Evolutionary conservation across 2,797 vertebrate genomes (phyloP).

Genomic region (Xenops minutus): DNA sequence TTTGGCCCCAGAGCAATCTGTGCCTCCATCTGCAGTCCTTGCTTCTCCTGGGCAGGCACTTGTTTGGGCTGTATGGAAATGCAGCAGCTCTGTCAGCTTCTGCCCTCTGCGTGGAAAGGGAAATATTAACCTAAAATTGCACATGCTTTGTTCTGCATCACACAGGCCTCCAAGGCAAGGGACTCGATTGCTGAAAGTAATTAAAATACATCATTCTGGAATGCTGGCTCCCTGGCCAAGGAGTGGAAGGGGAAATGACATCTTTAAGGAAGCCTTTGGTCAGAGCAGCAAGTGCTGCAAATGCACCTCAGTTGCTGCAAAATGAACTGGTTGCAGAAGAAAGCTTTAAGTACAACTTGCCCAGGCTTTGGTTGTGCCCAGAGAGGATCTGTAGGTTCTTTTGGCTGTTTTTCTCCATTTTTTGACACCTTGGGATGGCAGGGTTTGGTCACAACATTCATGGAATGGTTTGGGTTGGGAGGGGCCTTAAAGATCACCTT

Average conservation of each 20-base stretch:
- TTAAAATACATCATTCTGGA: slow-evolving; percentile 68
- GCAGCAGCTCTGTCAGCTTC: slow-evolving; percentile 11
- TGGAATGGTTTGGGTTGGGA: neutral
- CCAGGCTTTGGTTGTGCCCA: neutral
- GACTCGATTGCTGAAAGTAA: slow-evolving; percentile 62
- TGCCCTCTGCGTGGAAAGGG: neutral
- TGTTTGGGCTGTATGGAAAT: neutral
- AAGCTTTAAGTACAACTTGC: neutral
- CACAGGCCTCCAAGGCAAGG: slow-evolving; percentile 8
- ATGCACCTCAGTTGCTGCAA: neutral
- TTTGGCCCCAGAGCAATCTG: neutral
- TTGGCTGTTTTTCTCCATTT: neutral
- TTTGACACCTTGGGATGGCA: neutral
- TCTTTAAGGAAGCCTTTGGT: slow-evolving; percentile 9
- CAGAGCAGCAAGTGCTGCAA: neutral
- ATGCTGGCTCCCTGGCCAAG: slow-evolving; percentile 58
- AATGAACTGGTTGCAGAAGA: neutral
- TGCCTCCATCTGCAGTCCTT: neutral
- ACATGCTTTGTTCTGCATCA: slow-evolving; percentile 13
- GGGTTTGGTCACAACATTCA: neutral
- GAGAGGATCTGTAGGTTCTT: neutral
- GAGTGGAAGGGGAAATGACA: slow-evolving; percentile 56
- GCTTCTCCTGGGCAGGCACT: neutral
- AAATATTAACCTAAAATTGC: slow-evolving; percentile 28
- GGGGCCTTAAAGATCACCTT: neutral